Conservation (phyloP, 2,797 vertebrate species). For the Caiman crocodilus region DNA sequence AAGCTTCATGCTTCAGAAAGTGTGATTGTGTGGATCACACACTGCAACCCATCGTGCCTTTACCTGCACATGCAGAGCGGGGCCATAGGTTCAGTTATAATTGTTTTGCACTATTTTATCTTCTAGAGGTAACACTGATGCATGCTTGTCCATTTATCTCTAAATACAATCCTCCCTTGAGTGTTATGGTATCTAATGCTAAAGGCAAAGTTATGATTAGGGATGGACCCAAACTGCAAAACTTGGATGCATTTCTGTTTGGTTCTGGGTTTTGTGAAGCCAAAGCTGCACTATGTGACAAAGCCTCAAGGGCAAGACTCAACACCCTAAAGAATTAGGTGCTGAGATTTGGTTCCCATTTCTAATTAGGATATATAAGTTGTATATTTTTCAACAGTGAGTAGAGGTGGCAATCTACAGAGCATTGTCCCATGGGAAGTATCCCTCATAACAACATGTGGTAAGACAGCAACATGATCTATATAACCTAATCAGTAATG, state of each 20-base stretch:
- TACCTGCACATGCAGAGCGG: no score
- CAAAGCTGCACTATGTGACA: neutral
- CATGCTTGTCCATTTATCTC: neutral
- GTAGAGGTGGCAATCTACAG: fast-evolving
- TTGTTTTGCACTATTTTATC: neutral
- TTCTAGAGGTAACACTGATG: neutral
- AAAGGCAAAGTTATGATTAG: neutral
- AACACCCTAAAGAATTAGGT: neutral
- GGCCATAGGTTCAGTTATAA: neutral
- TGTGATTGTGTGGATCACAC: no score
- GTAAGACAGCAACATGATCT: neutral
- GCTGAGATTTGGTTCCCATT: neutral
- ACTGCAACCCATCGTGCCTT: no score
- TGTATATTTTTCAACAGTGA: neutral
- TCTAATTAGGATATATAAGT: neutral
- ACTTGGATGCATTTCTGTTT: neutral
- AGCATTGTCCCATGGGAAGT: neutral
- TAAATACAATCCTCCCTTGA: neutral
- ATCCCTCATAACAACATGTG: neutral
- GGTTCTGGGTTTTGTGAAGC: neutral
- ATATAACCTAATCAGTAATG: constrained; percentile 41
- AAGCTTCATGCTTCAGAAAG: no score
- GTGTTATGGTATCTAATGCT: fast-evolving
- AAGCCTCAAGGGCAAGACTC: neutral
- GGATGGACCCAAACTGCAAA: neutral